Conservation (phyloP, 2,888 invertebrate species). For the Drosophila birchii region DNA sequence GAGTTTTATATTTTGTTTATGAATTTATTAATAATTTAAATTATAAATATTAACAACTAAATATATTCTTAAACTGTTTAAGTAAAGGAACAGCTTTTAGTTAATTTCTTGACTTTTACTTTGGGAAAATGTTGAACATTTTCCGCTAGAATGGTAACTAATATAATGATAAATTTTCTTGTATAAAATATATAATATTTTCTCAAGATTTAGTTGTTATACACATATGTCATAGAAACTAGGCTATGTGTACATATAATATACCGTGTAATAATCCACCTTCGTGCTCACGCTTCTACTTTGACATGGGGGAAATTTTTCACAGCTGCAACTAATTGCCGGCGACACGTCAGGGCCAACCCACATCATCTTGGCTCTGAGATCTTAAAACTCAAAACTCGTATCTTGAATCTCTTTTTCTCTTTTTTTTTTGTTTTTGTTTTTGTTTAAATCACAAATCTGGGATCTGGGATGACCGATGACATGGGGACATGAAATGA, state of each 20-base stretch:
- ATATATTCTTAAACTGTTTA: too few species aligned
- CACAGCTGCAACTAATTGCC: constrained; percentile 58
- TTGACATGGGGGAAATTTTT: constrained; percentile 49
- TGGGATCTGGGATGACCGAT: constrained; percentile 3
- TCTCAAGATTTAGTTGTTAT: not conserved
- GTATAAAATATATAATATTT: not conserved
- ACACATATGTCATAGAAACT: constrained; percentile 4
- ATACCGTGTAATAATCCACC: constrained; percentile 18
- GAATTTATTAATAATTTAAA: not conserved
- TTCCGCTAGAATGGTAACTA: not conserved
- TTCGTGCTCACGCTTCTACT: constrained; percentile 29
- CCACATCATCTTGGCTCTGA: constrained; percentile 16
- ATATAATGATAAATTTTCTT: not conserved
- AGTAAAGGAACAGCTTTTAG: not conserved
- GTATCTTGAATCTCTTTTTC: not conserved
- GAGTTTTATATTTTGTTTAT: not conserved
- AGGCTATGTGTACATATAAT: constrained; percentile 10
- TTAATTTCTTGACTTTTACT: not conserved
- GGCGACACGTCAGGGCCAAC: constrained; percentile 58
- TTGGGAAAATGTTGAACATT: not conserved
- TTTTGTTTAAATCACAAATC: not conserved
- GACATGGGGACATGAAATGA: constrained; percentile 2
- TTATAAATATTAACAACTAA: not conserved
- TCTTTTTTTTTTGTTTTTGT: not conserved
- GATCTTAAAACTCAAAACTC: not conserved